Conservation (phyloP, 2,888 invertebrate species). For the Sarcophaga caerulescens region DNA sequence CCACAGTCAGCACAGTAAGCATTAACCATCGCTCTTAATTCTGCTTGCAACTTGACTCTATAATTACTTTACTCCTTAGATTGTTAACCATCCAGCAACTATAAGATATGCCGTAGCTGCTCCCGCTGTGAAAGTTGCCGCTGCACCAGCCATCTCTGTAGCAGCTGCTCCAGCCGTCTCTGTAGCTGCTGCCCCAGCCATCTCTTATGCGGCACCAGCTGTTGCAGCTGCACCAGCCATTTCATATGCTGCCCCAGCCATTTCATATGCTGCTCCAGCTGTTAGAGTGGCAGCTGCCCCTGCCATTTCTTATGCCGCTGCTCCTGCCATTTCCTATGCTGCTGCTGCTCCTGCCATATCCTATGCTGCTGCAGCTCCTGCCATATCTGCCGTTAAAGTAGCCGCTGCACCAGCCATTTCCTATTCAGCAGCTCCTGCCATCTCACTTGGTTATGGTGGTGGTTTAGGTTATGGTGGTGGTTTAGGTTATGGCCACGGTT, state of each 20-base stretch:
- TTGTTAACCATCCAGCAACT: slow-evolving; percentile 56
- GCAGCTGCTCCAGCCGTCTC: slow-evolving; percentile 25
- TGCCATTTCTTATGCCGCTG: slow-evolving; percentile 54
- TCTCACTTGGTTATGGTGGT: slow-evolving; percentile 62
- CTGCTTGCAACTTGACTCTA: not conserved
- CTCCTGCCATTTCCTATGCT: slow-evolving; percentile 61
- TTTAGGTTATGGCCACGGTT: slow-evolving; percentile 65
- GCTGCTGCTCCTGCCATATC: slow-evolving; percentile 60
- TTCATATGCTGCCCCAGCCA: not conserved
- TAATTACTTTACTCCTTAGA: slow-evolving; percentile 19
- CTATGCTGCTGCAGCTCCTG: slow-evolving; percentile 66
- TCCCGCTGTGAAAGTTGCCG: slow-evolving; percentile 43
- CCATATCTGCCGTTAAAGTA: slow-evolving; percentile 59
- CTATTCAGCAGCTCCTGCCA: slow-evolving; percentile 70
- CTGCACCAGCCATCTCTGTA: slow-evolving; percentile 9
- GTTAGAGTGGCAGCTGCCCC: slow-evolving; percentile 65
- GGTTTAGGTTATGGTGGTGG: slow-evolving; percentile 69
- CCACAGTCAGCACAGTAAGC: slow-evolving; percentile 82
- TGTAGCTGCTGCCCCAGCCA: not conserved
- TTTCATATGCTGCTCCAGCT: not conserved
- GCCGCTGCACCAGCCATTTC: slow-evolving; percentile 73
- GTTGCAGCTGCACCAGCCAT: slow-evolving; percentile 60
- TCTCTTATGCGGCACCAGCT: slow-evolving; percentile 40
- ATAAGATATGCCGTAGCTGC: slow-evolving; percentile 57
- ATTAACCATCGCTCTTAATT: not conserved